Evolutionary conservation across 2,888 invertebrate species (phyloP).

Genomic region (Eumerus sabulonum): DNA sequence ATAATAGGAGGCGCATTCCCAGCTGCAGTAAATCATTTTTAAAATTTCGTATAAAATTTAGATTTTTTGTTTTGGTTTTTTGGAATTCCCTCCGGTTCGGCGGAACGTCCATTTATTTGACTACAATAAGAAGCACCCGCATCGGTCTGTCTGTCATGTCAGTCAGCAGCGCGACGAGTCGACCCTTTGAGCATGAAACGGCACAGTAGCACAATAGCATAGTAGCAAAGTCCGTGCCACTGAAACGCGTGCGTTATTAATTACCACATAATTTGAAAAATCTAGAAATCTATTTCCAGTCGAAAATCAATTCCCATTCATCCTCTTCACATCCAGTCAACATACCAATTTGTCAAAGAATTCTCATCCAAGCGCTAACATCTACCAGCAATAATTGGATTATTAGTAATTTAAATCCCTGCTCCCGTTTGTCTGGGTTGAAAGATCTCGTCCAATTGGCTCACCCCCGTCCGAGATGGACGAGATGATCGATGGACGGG

Average conservation of each 20-base stretch:
- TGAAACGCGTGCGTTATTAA: conserved; percentile 61
- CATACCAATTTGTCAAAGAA: conserved; percentile 52
- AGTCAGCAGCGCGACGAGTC: conserved; percentile 29
- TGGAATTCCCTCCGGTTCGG: conserved; percentile 32
- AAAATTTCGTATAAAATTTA: conserved; percentile 35
- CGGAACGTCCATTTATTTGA: conserved; percentile 29
- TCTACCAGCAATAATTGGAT: conserved; percentile 54
- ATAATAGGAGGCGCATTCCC: conserved; percentile 34
- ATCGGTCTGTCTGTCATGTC: conserved; percentile 38
- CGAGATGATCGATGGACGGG: not conserved
- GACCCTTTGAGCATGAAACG: conserved; percentile 40
- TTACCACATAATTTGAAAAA: conserved; percentile 58
- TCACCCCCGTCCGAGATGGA: conserved; percentile 18
- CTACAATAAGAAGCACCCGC: conserved; percentile 35
- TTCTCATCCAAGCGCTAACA: not conserved
- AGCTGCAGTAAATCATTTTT: conserved; percentile 60
- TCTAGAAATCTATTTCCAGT: conserved; percentile 35
- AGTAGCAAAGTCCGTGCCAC: too few species aligned
- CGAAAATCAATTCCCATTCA: conserved; percentile 46
- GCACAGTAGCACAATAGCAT: too few species aligned
- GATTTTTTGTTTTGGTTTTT: conserved; percentile 2
- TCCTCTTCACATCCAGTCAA: conserved; percentile 44
- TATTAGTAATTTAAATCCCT: conserved; percentile 46
- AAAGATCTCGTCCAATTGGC: not conserved
- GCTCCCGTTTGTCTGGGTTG: conserved; percentile 7